Evolutionary conservation across 2,797 vertebrate genomes (phyloP).

Genomic region (Orientallactaga sibirica): DNA sequence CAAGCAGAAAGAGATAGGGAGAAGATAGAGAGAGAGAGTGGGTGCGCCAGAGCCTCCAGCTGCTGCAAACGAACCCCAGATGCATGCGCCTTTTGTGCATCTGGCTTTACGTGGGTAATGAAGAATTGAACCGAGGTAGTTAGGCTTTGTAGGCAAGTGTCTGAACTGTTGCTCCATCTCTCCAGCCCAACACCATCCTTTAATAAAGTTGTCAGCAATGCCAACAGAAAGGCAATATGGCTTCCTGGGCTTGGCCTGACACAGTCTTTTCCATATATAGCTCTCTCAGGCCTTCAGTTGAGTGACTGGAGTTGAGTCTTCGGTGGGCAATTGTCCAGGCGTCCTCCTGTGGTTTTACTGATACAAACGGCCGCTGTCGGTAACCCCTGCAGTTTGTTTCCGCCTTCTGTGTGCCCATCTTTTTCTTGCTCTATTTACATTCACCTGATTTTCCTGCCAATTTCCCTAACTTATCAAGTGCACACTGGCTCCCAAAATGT

Average conservation of each 20-base stretch:
- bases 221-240: slow-evolving; percentile 79
- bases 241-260: slow-evolving; percentile 76
- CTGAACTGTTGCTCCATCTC: too few species aligned
- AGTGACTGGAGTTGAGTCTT: neutral
- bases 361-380: slow-evolving; percentile 7
- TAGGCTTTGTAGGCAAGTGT: too few species aligned
- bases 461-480: slow-evolving; percentile 75
- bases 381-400: slow-evolving; percentile 62
- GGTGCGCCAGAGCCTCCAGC: too few species aligned
- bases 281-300: neutral
- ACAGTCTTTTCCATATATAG: slow-evolving; percentile 50
- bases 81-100: too few species aligned
- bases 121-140: too few species aligned
- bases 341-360: neutral
- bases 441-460: slow-evolving; percentile 53
- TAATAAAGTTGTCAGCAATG: slow-evolving; percentile 80
- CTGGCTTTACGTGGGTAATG: too few species aligned
- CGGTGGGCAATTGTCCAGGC: neutral
- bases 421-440: slow-evolving; percentile 62
- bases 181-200: too few species aligned
- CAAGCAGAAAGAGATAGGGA: too few species aligned
- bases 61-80: too few species aligned
- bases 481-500: slow-evolving; percentile 41
- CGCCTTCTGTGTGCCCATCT: slow-evolving; percentile 56
- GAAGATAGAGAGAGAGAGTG: too few species aligned